A percentile compares a stretch with the other conserved stretches of the same genome.
These are phyloP conservation scores for Pitangus sulphuratus DNA, from an alignment of 2,797 vertebrate species.

Conservation along the genomic window DNA sequence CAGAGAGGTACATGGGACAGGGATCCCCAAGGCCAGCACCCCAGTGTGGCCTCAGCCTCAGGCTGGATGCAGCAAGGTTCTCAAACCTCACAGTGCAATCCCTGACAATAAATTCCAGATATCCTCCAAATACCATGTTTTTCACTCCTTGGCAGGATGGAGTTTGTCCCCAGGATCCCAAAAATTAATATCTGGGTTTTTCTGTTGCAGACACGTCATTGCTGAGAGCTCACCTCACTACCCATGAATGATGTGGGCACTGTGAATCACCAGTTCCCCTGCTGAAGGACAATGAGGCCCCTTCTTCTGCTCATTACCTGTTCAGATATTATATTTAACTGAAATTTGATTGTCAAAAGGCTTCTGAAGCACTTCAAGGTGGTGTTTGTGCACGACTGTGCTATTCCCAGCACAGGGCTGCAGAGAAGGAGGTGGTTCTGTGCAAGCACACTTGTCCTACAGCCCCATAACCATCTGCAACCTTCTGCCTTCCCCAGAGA, in stretches of 20 bases:
- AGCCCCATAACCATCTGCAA: not conserved
- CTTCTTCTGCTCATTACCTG: not conserved
- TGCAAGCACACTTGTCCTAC: not conserved
- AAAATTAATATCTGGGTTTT: not conserved
- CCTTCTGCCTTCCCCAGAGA: not conserved
- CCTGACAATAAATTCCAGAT: not conserved
- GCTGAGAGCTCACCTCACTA: not conserved
- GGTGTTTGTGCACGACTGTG: rapidly evolving
- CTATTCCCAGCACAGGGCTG: not conserved
- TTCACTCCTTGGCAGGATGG: not conserved
- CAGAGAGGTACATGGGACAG: not conserved
- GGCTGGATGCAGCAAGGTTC: not conserved
- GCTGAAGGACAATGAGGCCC: not conserved
- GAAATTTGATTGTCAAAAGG: not conserved
- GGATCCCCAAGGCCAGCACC: not conserved
- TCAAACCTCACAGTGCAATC: not conserved
- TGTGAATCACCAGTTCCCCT: not conserved
- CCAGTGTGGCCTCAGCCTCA: not conserved
- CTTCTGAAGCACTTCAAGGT: not conserved
- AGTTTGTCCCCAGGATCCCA: not conserved
- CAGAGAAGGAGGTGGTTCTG: not conserved
- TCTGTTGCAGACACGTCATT: rapidly evolving
- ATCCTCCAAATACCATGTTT: not conserved
- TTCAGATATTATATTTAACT: not conserved
- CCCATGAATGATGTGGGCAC: not conserved